Conservation (phyloP, 30 jellyfish, hydroid and myxozoan genomes). For the Turritopsis dohrnii region DNA sequence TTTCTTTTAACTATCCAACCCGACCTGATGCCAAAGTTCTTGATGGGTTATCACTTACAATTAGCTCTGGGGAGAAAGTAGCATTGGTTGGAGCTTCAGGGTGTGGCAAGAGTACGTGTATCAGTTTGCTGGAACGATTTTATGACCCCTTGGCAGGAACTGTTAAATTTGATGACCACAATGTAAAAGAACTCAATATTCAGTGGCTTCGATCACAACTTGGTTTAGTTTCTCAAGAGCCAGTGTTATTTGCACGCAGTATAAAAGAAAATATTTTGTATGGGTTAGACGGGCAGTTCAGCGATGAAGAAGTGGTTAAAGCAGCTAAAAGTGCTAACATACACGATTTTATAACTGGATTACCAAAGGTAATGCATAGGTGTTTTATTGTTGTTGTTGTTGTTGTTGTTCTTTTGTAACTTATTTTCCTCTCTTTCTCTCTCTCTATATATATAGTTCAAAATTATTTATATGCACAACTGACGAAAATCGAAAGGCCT, state of each 20-base stretch:
- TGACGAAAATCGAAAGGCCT: too few relatives aligned
- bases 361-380: conserved; percentile 80
- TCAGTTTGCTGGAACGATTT: conserved; percentile 66
- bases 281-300: conserved; percentile 59
- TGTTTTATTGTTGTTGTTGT: too few relatives aligned
- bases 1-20: conserved; percentile 69
- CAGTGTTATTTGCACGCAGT: conserved; percentile 82
- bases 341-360: conserved; percentile 55
- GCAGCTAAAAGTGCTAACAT: conserved; percentile 77
- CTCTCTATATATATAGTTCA: too few relatives aligned
- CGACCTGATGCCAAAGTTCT: conserved; percentile 72
- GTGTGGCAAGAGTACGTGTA: conserved; percentile 85
- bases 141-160: conserved; percentile 64
- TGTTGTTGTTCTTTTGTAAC: too few relatives aligned
- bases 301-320: conserved; percentile 47
- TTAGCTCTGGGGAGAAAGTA: conserved; percentile 72
- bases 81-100: conserved; percentile 96
- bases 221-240: conserved; percentile 93
- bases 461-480: too few relatives aligned
- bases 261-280: conserved; percentile 67
- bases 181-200: conserved; percentile 44
- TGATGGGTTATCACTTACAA: conserved; percentile 30
- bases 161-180: conserved; percentile 52
- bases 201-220: conserved; percentile 80
- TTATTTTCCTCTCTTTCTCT: too few relatives aligned